Percentiles rank a stretch among this genome's conserved stretches.
phyloP scores from a whole-genome alignment of 2,113 vertebrate genomes.

The Macrotus californicus region DNA sequence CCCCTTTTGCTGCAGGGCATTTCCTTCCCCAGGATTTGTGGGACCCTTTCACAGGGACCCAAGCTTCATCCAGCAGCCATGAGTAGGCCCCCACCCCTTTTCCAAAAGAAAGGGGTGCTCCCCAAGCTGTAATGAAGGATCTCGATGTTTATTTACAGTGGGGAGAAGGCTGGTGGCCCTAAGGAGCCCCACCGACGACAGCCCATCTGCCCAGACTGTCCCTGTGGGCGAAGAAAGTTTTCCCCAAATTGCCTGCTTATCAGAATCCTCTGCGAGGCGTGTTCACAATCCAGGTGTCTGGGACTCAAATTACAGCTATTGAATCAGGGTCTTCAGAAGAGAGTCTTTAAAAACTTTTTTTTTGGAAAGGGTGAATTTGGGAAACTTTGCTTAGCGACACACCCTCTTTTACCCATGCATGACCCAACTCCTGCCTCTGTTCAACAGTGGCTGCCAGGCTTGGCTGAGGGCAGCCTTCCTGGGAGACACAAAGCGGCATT shows the following conservation, averaged over 20 bases:
- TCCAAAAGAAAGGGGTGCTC: neutral
- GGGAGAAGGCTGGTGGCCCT: neutral
- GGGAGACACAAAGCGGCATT: neutral
- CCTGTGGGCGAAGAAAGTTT: neutral
- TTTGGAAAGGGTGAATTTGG: neutral
- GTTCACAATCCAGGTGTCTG: neutral
- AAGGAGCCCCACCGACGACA: neutral
- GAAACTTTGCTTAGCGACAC: neutral
- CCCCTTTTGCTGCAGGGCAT: neutral
- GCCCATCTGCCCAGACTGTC: neutral
- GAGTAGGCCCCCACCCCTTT: neutral
- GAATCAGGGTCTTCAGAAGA: neutral
- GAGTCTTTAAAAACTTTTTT: neutral
- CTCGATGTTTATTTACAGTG: neutral
- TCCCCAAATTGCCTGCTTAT: neutral
- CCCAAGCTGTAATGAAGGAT: neutral
- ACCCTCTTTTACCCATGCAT: neutral
- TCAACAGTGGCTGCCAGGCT: neutral
- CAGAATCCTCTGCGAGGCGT: neutral
- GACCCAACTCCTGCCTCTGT: neutral
- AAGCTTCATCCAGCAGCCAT: neutral
- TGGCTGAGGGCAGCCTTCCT: neutral
- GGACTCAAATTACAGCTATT: neutral
- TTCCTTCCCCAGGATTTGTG: neutral
- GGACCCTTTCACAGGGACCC: neutral